phyloP scores from a whole-genome alignment of 2,888 invertebrate genomes.

The Heliconius erato region DNA sequence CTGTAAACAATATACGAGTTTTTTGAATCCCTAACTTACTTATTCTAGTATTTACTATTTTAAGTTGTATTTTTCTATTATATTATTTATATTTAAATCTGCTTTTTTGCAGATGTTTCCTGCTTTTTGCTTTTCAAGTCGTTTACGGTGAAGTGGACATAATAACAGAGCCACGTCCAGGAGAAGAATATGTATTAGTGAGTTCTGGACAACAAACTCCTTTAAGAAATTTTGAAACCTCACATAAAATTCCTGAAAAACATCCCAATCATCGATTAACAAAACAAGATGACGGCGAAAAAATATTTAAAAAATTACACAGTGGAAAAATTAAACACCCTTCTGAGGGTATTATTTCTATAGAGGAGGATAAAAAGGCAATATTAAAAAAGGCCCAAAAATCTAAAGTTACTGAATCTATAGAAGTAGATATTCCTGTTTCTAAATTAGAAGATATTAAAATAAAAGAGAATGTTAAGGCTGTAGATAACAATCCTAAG shows the following conservation, averaged over 20 bases:
- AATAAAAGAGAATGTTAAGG: slow-evolving; percentile 82
- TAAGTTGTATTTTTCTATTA: slow-evolving; percentile 5
- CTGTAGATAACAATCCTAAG: slow-evolving; percentile 76
- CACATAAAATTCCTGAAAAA: slow-evolving; percentile 89
- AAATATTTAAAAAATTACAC: slow-evolving; percentile 73
- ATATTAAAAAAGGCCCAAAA: slow-evolving; percentile 73
- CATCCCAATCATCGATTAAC: slow-evolving; percentile 74
- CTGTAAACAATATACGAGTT: no score
- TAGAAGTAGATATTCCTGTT: slow-evolving; percentile 80
- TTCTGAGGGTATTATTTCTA: slow-evolving; percentile 78
- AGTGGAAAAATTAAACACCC: slow-evolving; percentile 74
- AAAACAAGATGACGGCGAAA: slow-evolving; percentile 77
- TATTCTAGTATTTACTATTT: no score
- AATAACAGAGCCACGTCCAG: slow-evolving; percentile 87
- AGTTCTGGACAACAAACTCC: slow-evolving; percentile 84
- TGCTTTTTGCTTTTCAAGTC: slow-evolving; percentile 77
- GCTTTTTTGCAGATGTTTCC: slow-evolving; percentile 83
- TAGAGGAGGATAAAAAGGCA: slow-evolving; percentile 80
- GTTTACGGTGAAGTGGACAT: slow-evolving; percentile 85
- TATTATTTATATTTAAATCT: slow-evolving; percentile 47
- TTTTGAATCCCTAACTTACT: no score
- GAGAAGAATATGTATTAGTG: slow-evolving; percentile 88
- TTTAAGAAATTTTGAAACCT: slow-evolving; percentile 87
- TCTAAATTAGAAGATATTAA: slow-evolving; percentile 82
- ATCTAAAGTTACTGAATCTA: slow-evolving; percentile 73